Base-by-base conservation (phyloP, 2,797 vertebrate genomes). In the Hippopotamyrus pictus region DNA sequence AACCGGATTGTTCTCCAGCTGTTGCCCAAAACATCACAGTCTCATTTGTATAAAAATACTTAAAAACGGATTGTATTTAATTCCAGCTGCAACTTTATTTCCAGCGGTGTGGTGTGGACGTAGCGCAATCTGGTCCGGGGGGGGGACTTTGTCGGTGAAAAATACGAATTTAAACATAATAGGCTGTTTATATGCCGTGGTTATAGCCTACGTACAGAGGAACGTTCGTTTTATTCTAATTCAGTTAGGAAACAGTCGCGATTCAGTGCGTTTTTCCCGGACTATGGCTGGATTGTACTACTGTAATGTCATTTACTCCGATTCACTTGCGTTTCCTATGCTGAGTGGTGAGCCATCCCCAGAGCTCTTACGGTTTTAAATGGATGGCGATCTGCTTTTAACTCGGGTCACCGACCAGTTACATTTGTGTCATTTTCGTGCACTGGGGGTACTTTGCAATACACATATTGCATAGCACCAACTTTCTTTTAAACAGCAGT, bases 41-140 rank as follows among this genome's bases (percentile, higher is more conserved):
- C 44, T 65, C 88, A 88, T 90, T 59, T 9, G 73, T 19, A 53
- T 65, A 48, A 85, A 62, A 76, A 8, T 48, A 44, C 50, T 1
- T 89, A 2, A 44, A 46, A 0, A 44, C 54, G 88, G 59, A 89
- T 87, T 44, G 37, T 87, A 79, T 89, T 91, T 85, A 2, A 73
- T 37, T 82, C 85, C 91, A 79, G 92, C 62, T 90, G 92, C 92
- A 95, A 95, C 94, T 96, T 95, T 94, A 91, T 93, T 91, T 88
- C 59, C 57, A 50, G 91, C 88, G 85, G 89, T 91, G 91, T 93
- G 91, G 90, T 37, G 93, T 93, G 93, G 93, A 94, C 93, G 93
- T 92, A 91, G 94, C 95, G 95, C 95, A 96, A 84, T 96, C 94
- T 94, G 94, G 95, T 69, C 92, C 90, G 91, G 48, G 91, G n/a